phyloP scores from a whole-genome alignment of 1,140 invertebrate species.

The Eupeodes corollae region DNA sequence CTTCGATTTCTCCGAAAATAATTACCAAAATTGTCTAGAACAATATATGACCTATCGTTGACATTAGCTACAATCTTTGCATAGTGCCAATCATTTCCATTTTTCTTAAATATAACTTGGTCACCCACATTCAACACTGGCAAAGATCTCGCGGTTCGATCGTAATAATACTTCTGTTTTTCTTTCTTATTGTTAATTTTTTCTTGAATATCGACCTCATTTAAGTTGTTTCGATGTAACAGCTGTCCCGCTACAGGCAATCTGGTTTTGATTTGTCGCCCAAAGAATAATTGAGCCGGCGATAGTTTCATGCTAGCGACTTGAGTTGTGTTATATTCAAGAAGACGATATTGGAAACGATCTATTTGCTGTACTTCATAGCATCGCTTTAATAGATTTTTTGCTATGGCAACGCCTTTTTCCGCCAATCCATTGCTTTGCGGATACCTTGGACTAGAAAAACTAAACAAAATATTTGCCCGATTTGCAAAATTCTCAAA shows the following conservation, averaged over 20 bases:
- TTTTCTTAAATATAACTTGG: too few species aligned
- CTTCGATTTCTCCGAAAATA: too few species aligned
- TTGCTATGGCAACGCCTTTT: too few species aligned
- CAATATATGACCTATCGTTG: background rate
- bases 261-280: background rate
- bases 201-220: too few species aligned
- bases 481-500: background rate
- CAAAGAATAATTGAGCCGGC: too few species aligned
- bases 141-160: slow-evolving; percentile 1
- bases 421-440: too few species aligned
- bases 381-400: too few species aligned
- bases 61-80: background rate
- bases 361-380: slow-evolving; percentile 1
- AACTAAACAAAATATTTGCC: slow-evolving; percentile 4
- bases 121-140: background rate
- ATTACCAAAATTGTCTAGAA: slow-evolving; percentile 1
- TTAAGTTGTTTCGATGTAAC: background rate
- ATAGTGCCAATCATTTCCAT: background rate
- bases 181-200: background rate
- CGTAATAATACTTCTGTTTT: slow-evolving; percentile 3
- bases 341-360: background rate
- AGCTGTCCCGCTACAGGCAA: background rate
- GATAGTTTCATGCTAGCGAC: too few species aligned
- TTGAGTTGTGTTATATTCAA: slow-evolving; percentile 5
- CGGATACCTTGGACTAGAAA: slow-evolving; percentile 6